Evolutionary conservation across 2,888 invertebrate genomes (phyloP), one percentile per base, ranked within the genome.

Genomic region (Sinhomidia bicolor): DNA sequence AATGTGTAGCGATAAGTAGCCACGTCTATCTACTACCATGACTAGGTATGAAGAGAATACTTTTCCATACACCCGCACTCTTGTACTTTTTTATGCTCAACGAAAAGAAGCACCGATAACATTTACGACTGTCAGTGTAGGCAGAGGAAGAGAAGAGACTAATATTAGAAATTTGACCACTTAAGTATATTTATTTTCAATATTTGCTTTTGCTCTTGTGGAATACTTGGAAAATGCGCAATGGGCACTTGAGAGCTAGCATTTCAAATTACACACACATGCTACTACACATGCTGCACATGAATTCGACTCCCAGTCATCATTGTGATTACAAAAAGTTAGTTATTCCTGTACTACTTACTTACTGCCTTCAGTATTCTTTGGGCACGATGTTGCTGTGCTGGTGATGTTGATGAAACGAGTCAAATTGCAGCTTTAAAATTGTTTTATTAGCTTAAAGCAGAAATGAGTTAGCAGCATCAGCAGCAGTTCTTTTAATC

Each of bases 221-320:
- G 26, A 78, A 76, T 82, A 82, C 82, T 87, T 88, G 47, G 41
- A 82, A 87, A 78, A 88, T 88, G 80, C 47, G 82, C 88, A 88
- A 88, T 62, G 82, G 26, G 14, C 87, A 65, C 82, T 88, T 82
- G 78, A 78, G 32, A 54, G 26, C 32, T 78, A 54, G 36, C 57
- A 54, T 54, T 78, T 78, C 32, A 78, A 29, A 32, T 26, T 47
- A 47, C 26, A 29, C 17, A 44, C 26, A 71, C 41, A 41, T 17
- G 12, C 9, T 5, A 23, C 71, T 36, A 44, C 36, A n/a, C n/a
- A n/a, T n/a, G 14, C 17, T n/a, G 7, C 44, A 44, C 44, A 12
- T 44, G 44, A 9, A 12, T 44, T 44, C 44, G 10, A 44, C 6
- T 65, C 32, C 14, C 7, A 32, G 17, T 65, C 32, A 65, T 62